Percentiles rank a stretch among this genome's conserved stretches.
Evolutionary conservation across 2,797 vertebrate genomes (phyloP).

Genomic region (Aldrovandia affinis): DNA sequence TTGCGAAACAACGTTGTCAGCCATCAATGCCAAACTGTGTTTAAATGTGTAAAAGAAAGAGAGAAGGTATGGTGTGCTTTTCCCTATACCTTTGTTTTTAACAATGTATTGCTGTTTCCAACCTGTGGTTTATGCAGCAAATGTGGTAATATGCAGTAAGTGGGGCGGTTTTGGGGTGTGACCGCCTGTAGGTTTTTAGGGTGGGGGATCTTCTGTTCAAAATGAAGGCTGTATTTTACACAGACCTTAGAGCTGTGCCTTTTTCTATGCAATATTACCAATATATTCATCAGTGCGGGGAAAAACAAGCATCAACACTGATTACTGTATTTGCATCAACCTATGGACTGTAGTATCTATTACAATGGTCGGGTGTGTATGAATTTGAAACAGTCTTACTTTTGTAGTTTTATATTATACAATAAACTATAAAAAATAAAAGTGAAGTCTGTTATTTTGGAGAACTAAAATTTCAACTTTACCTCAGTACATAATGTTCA

Average conservation of each 20-base stretch:
- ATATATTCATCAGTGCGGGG: conserved; percentile 77
- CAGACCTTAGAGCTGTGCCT: conserved; percentile 99
- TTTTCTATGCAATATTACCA: conserved; percentile 99
- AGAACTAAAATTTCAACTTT: not conserved
- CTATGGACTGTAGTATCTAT: conserved; percentile 86
- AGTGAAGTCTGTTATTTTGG: not conserved
- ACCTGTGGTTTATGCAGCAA: conserved; percentile 40
- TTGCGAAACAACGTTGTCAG: conserved; percentile 60
- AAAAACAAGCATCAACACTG: conserved; percentile 73
- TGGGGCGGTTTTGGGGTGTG: conserved; percentile 66
- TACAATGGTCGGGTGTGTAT: conserved; percentile 88
- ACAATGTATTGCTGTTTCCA: conserved; percentile 43
- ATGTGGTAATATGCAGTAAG: conserved; percentile 60
- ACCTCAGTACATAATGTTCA: not conserved
- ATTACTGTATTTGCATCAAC: conserved; percentile 89
- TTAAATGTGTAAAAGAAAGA: conserved; percentile 57
- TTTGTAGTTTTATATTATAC: conserved; percentile 99
- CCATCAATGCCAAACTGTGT: conserved; percentile 74
- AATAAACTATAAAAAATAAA: conserved; percentile 83
- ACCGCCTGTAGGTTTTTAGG: conserved; percentile 61
- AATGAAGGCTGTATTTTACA: conserved; percentile 70
- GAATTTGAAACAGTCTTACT: conserved; percentile 97
- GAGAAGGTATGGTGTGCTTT: conserved; percentile 61
- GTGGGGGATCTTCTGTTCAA: conserved; percentile 2
- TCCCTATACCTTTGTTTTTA: conserved; percentile 54